phyloP scores from a whole-genome alignment of 2,113 vertebrate species.

The Nibea albiflora region DNA sequence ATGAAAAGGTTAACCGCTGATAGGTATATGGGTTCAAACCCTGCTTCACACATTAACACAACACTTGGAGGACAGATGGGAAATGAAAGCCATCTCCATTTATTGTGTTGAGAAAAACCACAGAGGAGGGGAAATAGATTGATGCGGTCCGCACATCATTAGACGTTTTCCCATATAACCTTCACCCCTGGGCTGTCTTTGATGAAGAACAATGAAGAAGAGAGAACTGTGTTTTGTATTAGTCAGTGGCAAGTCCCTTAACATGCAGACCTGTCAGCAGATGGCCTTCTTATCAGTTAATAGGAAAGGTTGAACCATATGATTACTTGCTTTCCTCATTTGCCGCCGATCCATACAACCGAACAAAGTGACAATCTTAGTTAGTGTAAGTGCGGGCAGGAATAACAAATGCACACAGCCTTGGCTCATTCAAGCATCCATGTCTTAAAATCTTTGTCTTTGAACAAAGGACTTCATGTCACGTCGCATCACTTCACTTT shows the following conservation, averaged over 20 bases:
- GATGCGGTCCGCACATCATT: slow-evolving; percentile 61
- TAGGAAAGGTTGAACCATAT: slow-evolving; percentile 61
- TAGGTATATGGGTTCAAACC: not conserved
- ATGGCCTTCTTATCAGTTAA: slow-evolving; percentile 74
- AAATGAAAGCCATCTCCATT: slow-evolving; percentile 31
- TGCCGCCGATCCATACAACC: slow-evolving; percentile 48
- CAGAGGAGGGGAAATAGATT: slow-evolving; percentile 43
- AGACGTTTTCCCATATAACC: slow-evolving; percentile 49
- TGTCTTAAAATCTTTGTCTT: slow-evolving; percentile 5
- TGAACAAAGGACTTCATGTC: slow-evolving; percentile 5
- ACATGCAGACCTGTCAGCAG: slow-evolving; percentile 58
- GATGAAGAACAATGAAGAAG: slow-evolving; percentile 62
- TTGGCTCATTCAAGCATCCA: not conserved
- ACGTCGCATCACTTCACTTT: not conserved
- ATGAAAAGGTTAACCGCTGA: no score
- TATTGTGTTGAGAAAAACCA: slow-evolving; percentile 37
- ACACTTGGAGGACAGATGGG: slow-evolving; percentile 33
- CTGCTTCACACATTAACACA: slow-evolving; percentile 11
- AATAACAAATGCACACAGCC: not conserved
- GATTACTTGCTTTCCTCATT: slow-evolving; percentile 51
- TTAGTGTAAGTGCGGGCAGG: slow-evolving; percentile 5
- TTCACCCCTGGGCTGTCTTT: slow-evolving; percentile 51
- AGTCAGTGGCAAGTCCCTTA: slow-evolving; percentile 52
- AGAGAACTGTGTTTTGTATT: slow-evolving; percentile 52
- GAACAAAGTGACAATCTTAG: slow-evolving; percentile 29